Conservation (phyloP, 2,797 vertebrate species). For the Peromyscus attwateri region DNA sequence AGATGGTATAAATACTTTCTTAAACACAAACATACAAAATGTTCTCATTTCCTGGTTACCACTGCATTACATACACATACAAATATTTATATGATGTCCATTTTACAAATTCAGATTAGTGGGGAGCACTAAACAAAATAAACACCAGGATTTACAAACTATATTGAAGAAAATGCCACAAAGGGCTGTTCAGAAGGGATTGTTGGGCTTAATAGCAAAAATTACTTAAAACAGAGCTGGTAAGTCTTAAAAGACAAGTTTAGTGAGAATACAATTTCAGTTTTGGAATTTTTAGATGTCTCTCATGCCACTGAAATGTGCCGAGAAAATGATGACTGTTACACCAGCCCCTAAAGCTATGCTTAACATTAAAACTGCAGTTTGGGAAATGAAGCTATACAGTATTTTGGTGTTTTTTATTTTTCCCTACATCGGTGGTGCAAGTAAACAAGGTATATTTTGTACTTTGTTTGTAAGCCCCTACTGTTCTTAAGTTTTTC, state of each 20-base stretch:
- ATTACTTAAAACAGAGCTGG: constrained; percentile 41
- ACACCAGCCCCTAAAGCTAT: constrained; percentile 1
- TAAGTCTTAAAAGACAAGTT: constrained; percentile 26
- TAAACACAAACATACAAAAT: constrained; percentile 42
- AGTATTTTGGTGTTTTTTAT: constrained; percentile 30
- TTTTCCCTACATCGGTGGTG: constrained; percentile 21
- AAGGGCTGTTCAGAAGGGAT: neutral
- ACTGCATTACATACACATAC: constrained; percentile 41
- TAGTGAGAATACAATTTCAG: constrained; percentile 37
- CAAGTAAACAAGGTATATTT: constrained; percentile 3
- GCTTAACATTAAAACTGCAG: neutral
- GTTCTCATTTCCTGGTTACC: constrained; percentile 37
- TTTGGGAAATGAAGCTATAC: constrained; percentile 36
- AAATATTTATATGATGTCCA: constrained; percentile 48
- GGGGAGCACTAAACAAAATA: constrained; percentile 3
- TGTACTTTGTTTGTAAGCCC: constrained; percentile 47
- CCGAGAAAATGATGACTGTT: constrained; percentile 44
- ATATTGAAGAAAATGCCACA: constrained; percentile 28
- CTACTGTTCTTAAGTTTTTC: constrained; percentile 31
- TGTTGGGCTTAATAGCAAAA: constrained; percentile 35
- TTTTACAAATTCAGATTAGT: constrained; percentile 55
- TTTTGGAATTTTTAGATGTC: constrained; percentile 59
- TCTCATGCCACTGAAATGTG: constrained; percentile 20
- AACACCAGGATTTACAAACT: constrained; percentile 16
- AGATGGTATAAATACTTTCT: constrained; percentile 48